phyloP scores from a whole-genome alignment of 2,797 vertebrate genomes.

The Anguilla pacifica region DNA sequence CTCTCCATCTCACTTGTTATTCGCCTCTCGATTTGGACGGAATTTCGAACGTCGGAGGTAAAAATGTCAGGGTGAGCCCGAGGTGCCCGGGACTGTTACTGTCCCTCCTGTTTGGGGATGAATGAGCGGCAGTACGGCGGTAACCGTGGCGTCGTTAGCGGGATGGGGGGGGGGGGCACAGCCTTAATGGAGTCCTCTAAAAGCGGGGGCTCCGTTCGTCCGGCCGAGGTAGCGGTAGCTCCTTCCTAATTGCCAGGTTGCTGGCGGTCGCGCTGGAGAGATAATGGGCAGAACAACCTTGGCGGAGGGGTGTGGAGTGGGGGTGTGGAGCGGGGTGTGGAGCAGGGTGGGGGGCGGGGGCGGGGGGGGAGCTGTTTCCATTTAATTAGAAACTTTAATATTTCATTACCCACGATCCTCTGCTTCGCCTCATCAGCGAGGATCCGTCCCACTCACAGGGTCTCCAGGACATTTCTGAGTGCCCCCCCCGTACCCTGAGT shows the following conservation, averaged over 20 bases:
- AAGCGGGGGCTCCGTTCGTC: conserved; percentile 16
- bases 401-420: conserved; percentile 66
- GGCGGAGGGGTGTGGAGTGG: conserved; percentile 64
- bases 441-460: conserved; percentile 67
- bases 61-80: conserved; percentile 76
- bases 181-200: conserved; percentile 30
- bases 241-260: conserved; percentile 66
- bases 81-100: conserved; percentile 63
- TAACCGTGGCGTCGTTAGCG: conserved; percentile 1
- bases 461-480: neutral
- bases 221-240: conserved; percentile 38
- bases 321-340: too few species aligned
- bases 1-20: neutral
- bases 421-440: conserved; percentile 73
- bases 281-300: conserved; percentile 81
- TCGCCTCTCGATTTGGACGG: conserved; percentile 71
- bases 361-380: conserved; percentile 64
- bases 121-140: conserved; percentile 48
- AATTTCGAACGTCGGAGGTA: conserved; percentile 78
- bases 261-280: conserved; percentile 70
- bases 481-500: neutral
- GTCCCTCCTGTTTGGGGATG: conserved; percentile 59
- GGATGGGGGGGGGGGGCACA: neutral
- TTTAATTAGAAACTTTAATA: conserved; percentile 83
- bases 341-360: conserved; percentile 62